phyloP scores from a whole-genome alignment of 30 jellyfish, hydroid and myxozoan genomes.

The Clytia hemisphaerica region DNA sequence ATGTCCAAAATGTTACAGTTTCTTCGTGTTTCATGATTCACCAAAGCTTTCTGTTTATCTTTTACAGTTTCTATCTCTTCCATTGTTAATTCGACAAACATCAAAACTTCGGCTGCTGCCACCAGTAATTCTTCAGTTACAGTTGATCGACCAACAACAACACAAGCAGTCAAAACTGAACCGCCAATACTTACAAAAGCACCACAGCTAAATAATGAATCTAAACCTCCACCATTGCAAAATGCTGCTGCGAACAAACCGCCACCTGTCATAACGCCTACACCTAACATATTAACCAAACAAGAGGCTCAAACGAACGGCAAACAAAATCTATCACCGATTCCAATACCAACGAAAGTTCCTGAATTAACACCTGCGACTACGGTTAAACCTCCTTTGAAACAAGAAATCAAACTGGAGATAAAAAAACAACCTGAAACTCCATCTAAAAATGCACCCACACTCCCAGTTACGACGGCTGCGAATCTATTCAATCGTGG shows the following conservation, averaged over 20 bases:
- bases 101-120: slow-evolving; percentile 25
- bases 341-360: slow-evolving; percentile 12
- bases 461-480: slow-evolving; percentile 12
- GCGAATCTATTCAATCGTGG: neutral
- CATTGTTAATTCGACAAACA: neutral
- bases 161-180: slow-evolving; percentile 7
- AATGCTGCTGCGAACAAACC: neutral
- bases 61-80: neutral
- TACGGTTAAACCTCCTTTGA: neutral
- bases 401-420: too few species aligned
- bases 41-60: neutral
- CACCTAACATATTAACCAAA: slow-evolving; percentile 9
- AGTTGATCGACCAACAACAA: slow-evolving; percentile 29
- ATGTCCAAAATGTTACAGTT: too few species aligned
- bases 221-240: slow-evolving; percentile 10
- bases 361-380: slow-evolving; percentile 24
- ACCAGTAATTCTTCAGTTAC: slow-evolving; percentile 19
- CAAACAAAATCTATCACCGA: slow-evolving; percentile 27
- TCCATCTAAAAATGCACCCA: slow-evolving; percentile 15
- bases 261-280: neutral
- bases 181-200: neutral
- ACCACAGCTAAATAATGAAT: neutral
- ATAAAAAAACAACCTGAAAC: too few species aligned
- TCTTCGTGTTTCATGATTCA: too few species aligned
- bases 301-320: neutral